phyloP scores from a whole-genome alignment of 2,113 vertebrate species.

The Anas platyrhynchos region DNA sequence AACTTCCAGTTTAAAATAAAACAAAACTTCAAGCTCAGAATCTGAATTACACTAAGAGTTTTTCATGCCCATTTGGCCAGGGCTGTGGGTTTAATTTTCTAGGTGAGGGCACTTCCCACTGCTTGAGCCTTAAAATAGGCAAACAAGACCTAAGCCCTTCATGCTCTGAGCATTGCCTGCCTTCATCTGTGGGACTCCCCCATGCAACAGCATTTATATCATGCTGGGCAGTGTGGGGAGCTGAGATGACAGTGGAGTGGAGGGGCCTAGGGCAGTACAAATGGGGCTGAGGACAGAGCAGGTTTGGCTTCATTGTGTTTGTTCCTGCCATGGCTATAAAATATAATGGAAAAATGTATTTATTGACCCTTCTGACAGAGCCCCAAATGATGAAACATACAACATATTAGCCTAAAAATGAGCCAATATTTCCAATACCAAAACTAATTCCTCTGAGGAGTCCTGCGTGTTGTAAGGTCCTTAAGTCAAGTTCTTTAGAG shows the following conservation, averaged over 20 bases:
- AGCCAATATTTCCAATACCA: not conserved
- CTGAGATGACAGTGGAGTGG: not conserved
- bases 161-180: fast-evolving
- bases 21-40: not conserved
- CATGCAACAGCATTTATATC: not conserved
- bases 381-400: not conserved
- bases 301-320: not conserved
- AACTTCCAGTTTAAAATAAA: not conserved
- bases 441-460: not conserved
- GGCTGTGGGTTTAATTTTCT: not conserved
- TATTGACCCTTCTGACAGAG: not conserved
- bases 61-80: not conserved
- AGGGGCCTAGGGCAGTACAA: not conserved
- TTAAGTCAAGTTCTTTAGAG: not conserved
- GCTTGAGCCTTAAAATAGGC: fast-evolving
- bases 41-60: fast-evolving
- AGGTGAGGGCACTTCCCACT: not conserved
- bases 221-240: not conserved
- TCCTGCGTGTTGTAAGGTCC: not conserved
- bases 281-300: not conserved
- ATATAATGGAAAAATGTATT: not conserved
- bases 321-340: not conserved
- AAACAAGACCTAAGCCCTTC: not conserved
- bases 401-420: fast-evolving
- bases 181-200: not conserved